Evolutionary conservation across 1,140 invertebrate species (phyloP), one percentile per base, ranked within the genome.

Genomic region (Arctopsyche grandis): DNA sequence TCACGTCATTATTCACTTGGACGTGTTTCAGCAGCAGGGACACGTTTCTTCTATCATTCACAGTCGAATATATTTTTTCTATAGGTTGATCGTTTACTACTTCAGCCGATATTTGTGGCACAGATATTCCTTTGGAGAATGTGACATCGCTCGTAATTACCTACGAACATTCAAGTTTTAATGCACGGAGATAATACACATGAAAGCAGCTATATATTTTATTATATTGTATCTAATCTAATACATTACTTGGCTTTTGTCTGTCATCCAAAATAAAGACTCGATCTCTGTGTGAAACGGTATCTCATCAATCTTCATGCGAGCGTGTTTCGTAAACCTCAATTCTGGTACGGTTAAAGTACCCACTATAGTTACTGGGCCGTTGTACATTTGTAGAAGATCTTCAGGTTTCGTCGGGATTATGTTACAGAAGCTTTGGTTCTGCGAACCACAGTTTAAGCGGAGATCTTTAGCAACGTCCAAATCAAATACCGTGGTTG

Each of bases 331-430:
- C 14, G 75, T 60, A 58, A 82, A 82, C n/a, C 56, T 79, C 5
- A 82, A 56, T 19, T 82, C 79, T 9, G 75, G 71, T 0, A 82
- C 81, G 9, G 70, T 58, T 9, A 82, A 10, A n/a, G 78, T 46
- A 4, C 81, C 81, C 5, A 58, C 26, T 12, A 82, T 80, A 0
- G 79, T 80, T 4, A 82, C 81, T 0, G 79, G 78, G 0, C 81
- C 79, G 44, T 82, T 75, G 60, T 82, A 82, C 19, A 82, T 80
- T 48, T 82, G 81, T 9, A 82, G 69, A 14, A 82, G 43, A 26
- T 82, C 81, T n/a, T 82, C 81, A 5, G 43, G 75, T 16, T 69
- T 78, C 7, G 78, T 78, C 1, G 69, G 46, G 5, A 78, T 75
- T 16, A 82, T 69, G 44, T 82, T 82, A 69, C 81, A 82, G 19